phyloP scores from a whole-genome alignment of 2,888 invertebrate species.

The Oasisia sp. region DNA sequence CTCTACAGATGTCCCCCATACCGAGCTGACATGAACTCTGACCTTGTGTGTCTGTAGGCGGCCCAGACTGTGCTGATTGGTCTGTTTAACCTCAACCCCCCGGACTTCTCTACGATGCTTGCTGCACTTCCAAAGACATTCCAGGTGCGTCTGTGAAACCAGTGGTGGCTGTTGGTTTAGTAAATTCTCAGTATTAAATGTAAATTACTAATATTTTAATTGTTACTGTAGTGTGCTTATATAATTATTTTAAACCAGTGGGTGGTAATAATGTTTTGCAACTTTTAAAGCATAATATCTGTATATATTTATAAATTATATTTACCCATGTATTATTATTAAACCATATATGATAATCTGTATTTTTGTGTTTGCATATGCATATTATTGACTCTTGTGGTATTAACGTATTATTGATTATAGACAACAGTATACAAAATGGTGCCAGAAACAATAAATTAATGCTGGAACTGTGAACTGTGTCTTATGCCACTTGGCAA shows the following conservation, averaged over 20 bases:
- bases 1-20: not conserved
- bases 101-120: constrained; percentile 83
- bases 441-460: not conserved
- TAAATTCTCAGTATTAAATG: not conserved
- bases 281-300: too few relatives aligned
- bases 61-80: constrained; percentile 76
- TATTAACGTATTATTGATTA: not conserved
- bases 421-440: not conserved
- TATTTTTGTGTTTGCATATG: too few relatives aligned
- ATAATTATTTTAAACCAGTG: too few relatives aligned
- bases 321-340: too few relatives aligned
- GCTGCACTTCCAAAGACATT: constrained; percentile 67
- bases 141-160: constrained; percentile 52
- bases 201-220: not conserved
- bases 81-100: constrained; percentile 90
- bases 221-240: not conserved
- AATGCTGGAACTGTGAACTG: not conserved
- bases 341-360: too few relatives aligned
- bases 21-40: not conserved
- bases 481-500: not conserved
- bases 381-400: too few relatives aligned
- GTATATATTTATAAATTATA: too few relatives aligned
- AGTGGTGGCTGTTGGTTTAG: too few relatives aligned
- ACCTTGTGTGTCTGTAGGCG: constrained; percentile 57
- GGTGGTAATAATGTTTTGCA: too few relatives aligned